Base-by-base conservation (phyloP, 2,797 vertebrate species). In the Xiphorhynchus erythropygius region DNA sequence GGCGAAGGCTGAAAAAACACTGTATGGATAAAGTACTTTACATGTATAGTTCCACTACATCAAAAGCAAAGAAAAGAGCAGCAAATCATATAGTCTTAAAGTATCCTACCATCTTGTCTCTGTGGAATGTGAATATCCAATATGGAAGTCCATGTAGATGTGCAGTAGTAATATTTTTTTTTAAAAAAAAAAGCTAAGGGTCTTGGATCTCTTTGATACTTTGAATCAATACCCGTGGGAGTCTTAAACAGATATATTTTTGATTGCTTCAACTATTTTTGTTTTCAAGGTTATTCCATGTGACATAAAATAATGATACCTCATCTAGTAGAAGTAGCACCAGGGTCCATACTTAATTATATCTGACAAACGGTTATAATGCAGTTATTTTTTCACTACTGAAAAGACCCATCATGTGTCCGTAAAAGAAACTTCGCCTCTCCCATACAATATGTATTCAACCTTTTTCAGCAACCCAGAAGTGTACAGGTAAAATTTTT, bases 401-500 rank as follows among this genome's bases (percentile, higher is more conserved):
- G 47, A n/a, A 53, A 44, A 65, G 35, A 4, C 18, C 41, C 33
- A 23, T 49, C 4, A 3, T 18, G 4, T 44, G 18, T 44, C 10
- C 9, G 12, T 8, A 37, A 13, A 60, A 8, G 15, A 87, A 9
- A 35, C 3, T 39, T 37, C 35, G 7, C 10, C 19, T 42, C 16
- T 64, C 22, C 33, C 9, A 46, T 1, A 52, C 11, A 59, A 24
- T 16, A 63, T 0, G 0, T 49, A 53, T 53, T 78, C 22, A 53
- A 65, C 17, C 10, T 70, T 81, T 75, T 73, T 35, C 55, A 47
- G 13, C n/a, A 57, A 10, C 8, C 18, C 23, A 7, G 8, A 52
- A 12, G 19, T 87, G 30, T 28, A n/a, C 4, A 50, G 35, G 68
- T 16, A 73, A 68, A 18, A 46, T 47, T 89, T 68, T 37, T 39